These are phyloP conservation scores for Ochropleura leucogaster DNA, from an alignment of 2,888 invertebrate genomes.

Conservation along the genomic window DNA sequence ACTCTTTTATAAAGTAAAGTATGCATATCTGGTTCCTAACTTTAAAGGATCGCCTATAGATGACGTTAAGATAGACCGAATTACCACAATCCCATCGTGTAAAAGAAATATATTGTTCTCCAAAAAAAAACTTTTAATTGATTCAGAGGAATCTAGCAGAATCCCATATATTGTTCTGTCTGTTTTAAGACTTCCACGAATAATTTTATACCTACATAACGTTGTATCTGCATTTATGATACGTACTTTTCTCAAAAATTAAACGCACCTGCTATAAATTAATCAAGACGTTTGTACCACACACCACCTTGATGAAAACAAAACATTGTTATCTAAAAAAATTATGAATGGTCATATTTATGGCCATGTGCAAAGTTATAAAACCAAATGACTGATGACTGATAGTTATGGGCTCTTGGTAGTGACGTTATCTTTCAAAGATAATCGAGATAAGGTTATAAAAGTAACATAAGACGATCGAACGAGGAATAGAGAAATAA, in stretches of 20 bases:
- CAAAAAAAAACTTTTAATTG: background rate
- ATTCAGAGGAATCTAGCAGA: background rate
- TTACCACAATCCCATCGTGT: too few species aligned
- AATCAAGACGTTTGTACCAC: conserved; percentile 17
- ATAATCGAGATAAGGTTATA: background rate
- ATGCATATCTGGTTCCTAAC: too few species aligned
- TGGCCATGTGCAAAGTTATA: conserved; percentile 13
- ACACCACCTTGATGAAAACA: conserved; percentile 29
- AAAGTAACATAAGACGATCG: conserved; percentile 5
- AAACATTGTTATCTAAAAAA: conserved; percentile 37
- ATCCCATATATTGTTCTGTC: background rate
- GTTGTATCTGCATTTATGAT: background rate
- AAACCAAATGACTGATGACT: conserved; percentile 14
- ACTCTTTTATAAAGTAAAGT: too few species aligned
- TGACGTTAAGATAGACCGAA: too few species aligned
- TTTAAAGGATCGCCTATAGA: too few species aligned
- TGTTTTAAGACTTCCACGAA: background rate
- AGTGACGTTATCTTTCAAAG: conserved; percentile 8
- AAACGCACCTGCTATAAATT: conserved; percentile 13
- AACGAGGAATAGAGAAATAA: background rate
- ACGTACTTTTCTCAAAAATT: background rate
- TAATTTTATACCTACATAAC: background rate
- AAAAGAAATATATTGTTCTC: too few species aligned
- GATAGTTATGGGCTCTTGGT: conserved; percentile 17
- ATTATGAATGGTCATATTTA: conserved; percentile 46